Conservation (phyloP, 2,113 vertebrate genomes). For the Hirundichthys speculiger region DNA sequence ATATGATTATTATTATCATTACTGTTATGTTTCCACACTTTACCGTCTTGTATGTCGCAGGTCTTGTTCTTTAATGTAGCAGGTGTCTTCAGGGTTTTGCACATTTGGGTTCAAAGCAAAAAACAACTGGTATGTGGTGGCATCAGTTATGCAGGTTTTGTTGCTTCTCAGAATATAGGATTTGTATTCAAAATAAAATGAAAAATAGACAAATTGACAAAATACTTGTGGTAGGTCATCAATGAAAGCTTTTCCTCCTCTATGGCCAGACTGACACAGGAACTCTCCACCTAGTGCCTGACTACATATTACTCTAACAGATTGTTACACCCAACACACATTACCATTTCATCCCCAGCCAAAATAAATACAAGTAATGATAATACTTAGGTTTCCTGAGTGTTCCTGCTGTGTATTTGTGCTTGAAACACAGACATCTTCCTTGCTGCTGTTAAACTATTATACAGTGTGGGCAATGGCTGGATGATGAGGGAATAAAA, state of each 20-base stretch:
- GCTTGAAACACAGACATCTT: conserved; percentile 45
- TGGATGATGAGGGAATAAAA: conserved; percentile 36
- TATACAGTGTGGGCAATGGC: conserved; percentile 6
- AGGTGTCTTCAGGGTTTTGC: too few relatives aligned
- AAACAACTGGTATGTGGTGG: too few relatives aligned
- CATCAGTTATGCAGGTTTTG: too few relatives aligned
- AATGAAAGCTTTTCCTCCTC: conserved; percentile 4
- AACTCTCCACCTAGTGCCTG: conserved; percentile 20
- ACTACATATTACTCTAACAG: conserved; percentile 46
- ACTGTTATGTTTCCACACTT: too few relatives aligned
- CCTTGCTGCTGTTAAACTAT: conserved; percentile 26
- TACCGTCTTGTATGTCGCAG: too few relatives aligned
- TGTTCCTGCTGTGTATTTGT: conserved; percentile 51
- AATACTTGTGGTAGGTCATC: background rate
- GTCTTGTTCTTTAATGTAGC: too few relatives aligned
- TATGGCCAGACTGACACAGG: conserved; percentile 6
- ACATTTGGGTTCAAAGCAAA: too few relatives aligned
- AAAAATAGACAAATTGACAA: too few relatives aligned
- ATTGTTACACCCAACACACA: conserved; percentile 44
- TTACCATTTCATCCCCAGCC: conserved; percentile 37
- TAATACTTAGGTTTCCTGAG: conserved; percentile 47
- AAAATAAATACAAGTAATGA: conserved; percentile 59
- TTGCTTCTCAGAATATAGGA: too few relatives aligned
- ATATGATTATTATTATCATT: too few relatives aligned
- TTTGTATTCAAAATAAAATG: too few relatives aligned